These are phyloP conservation scores for Gallinago paraguaiae DNA, from an alignment of 2,113 vertebrate genomes.

Conservation along the genomic window DNA sequence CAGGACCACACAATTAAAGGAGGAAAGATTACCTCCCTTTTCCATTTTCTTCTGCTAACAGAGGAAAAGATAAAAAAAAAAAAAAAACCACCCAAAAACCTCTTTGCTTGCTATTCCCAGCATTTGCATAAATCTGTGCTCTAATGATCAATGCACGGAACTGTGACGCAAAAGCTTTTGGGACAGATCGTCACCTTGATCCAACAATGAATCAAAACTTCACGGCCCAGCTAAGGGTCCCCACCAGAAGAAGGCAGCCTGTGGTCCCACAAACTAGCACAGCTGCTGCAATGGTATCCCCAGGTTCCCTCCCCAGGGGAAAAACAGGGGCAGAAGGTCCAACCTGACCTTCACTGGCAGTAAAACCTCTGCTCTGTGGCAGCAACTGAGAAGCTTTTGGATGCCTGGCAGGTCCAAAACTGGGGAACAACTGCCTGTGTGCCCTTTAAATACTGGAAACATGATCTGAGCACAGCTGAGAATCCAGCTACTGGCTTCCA, in stretches of 20 bases:
- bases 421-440: not conserved
- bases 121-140: not conserved
- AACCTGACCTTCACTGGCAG: not conserved
- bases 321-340: not conserved
- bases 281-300: not conserved
- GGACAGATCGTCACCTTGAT: not conserved
- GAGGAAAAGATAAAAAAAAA: not conserved
- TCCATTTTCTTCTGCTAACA: slow-evolving; percentile 29
- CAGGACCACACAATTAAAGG: slow-evolving; percentile 6
- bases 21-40: slow-evolving; percentile 12
- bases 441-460: not conserved
- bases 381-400: not conserved
- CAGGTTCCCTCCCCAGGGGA: not conserved
- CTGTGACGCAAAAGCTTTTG: not conserved
- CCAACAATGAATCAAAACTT: not conserved
- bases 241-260: not conserved
- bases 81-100: accelerated
- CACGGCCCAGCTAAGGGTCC: not conserved
- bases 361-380: not conserved
- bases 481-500: not conserved
- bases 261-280: not conserved
- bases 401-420: not conserved
- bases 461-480: not conserved
- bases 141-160: not conserved
- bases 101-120: not conserved